Base-by-base conservation (phyloP, 1,140 invertebrate species). In the Wasmannia auropunctata region DNA sequence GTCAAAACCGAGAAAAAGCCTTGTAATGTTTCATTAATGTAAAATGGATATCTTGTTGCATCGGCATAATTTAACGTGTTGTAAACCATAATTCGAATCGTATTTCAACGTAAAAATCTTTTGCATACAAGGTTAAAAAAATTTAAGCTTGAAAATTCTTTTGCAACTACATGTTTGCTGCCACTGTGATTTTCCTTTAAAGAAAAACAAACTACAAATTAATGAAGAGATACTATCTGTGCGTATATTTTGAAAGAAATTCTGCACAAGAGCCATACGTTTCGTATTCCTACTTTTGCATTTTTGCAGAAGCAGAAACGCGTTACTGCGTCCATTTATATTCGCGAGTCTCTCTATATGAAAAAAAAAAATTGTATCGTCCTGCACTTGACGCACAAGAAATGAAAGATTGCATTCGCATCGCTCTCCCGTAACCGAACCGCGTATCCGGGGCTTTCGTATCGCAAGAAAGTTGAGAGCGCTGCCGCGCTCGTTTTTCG, bases 391-490 rank as follows among this genome's bases (percentile, higher is more conserved):
- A 62, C 37, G n/a, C n/a, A 10, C 40, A 37, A 76, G 74, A 22
- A 62, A 62, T 46, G 56, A 62, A 62, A 62, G 74, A 62, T 62
- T 62, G 58, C 37, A 56, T 60, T 76, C 34, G 37, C 37, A 37
- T 76, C 28, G 46, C 8, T 51, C 10, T 51, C 22, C 37, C 72
- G 31, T 58, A 56, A 58, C 70, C 70, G 70, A 54, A 75, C 19
- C 19, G 28, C 46, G n/a, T 54, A n/a, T 22, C 25, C 49, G n/a
- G 51, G 16, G 28, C 6, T 62, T 43, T 63, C 25, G 25, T 49
- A 16, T 63, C 56, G 58, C 25, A 46, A 62, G 75, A 77, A 77
- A 77, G 75, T 46, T 19, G 40, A 77, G 75, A 46, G 34, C n/a
- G n/a, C 34, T 51, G 1, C n/a, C 34, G 31, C 51, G 22, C 58